Percentiles rank a stretch among this genome's conserved stretches.
These are phyloP conservation scores for Cavia porcellus DNA, from an alignment of 2,113 vertebrate species.

Conservation along the genomic window DNA sequence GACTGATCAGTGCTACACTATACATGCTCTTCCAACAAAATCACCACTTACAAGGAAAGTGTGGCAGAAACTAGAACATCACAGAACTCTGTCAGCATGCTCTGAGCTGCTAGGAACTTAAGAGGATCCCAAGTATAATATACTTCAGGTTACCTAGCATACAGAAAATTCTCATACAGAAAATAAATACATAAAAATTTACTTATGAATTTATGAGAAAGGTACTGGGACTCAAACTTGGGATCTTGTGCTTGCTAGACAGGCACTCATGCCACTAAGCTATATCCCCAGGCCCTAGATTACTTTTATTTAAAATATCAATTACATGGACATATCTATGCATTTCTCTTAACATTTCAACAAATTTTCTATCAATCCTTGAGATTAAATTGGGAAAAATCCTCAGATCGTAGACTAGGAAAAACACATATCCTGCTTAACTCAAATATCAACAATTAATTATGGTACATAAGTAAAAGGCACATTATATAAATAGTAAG, in stretches of 20 bases:
- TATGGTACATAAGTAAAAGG: neutral
- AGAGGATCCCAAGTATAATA: neutral
- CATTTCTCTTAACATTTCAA: slow-evolving; percentile 13
- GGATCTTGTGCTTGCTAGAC: too few relatives aligned
- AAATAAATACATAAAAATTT: too few relatives aligned
- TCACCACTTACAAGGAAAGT: neutral
- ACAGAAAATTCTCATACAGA: neutral
- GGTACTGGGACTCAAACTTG: too few relatives aligned
- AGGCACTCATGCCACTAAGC: too few relatives aligned
- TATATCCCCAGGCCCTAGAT: neutral
- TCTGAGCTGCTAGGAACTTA: neutral
- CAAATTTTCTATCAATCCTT: slow-evolving; percentile 2
- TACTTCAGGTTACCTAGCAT: neutral
- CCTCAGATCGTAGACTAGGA: neutral
- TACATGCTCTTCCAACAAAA: slow-evolving; percentile 18
- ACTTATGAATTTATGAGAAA: neutral
- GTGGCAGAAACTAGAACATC: slow-evolving; percentile 26
- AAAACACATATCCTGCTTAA: slow-evolving; percentile 37
- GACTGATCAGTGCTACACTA: neutral
- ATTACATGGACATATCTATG: neutral
- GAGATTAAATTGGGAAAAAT: neutral
- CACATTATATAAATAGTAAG: neutral
- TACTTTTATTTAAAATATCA: slow-evolving; percentile 32
- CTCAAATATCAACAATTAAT: slow-evolving; percentile 48
- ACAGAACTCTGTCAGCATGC: neutral